Base-by-base conservation (phyloP, 1,140 invertebrate genomes). In the Rhagoletis pomonella region DNA sequence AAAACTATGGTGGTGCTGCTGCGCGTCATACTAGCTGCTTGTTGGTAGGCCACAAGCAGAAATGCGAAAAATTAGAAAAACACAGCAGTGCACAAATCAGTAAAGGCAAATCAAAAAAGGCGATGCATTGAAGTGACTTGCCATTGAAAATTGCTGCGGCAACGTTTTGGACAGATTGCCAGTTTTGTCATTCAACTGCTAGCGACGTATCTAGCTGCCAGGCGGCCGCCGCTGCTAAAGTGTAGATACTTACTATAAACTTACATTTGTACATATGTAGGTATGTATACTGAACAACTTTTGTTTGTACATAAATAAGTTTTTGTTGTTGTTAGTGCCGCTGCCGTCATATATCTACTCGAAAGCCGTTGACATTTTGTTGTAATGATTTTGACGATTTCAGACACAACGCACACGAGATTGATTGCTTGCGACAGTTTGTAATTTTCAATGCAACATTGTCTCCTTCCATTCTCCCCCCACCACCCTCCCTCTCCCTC, bases 351-450 rank as follows among this genome's bases (percentile, higher is more conserved):
- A 19, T 14, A 77, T 5, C 44, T 19, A 12, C 50, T 81, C 47
- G 2, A 29, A 73, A 81, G n/a, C 50, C 50, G 17, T 81, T 81
- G 47, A 81, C 73, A 55, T 81, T 81, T 86, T 44, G 84, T 62
- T 29, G 59, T 60, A 14, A 44, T 86, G 85, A 64, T 86, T 50
- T 67, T 86, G 73, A 58, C 55, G 47, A 81, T 29, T 55, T 81
- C 44, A 58, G n/a, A 81, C 73, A 81, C 29, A 55, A 55, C 47
- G 50, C 47, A 81, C 1, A 29, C 50, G 91, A 91, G 91, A 91
- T 91, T 91, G 91, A 91, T 91, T 91, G 90, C 91, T 91, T 89
- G 90, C 89, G 90, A 91, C 90, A 91, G 90, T 91, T 90, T 81
- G 89, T 87, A 87, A 87, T 81, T 85, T 88, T 86, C 73, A 55